Evolutionary conservation across 2,888 invertebrate species (phyloP).

Genomic region (Tortrix viridana): DNA sequence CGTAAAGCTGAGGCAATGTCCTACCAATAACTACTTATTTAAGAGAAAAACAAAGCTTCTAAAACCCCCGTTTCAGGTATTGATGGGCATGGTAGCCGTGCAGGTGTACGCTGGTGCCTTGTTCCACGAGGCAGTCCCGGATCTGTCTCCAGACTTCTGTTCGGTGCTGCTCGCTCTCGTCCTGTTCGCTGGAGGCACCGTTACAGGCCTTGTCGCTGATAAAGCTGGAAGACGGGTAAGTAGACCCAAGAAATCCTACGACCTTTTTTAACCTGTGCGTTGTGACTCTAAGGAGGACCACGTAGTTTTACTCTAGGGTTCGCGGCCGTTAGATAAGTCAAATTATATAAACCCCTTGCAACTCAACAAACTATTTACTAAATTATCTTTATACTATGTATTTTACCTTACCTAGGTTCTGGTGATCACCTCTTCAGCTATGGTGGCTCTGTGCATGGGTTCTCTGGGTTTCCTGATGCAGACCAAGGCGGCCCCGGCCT

Average conservation of each 20-base stretch:
- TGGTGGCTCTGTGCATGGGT: conserved; percentile 58
- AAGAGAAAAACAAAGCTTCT: not conserved
- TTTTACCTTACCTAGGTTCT: conserved; percentile 60
- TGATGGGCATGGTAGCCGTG: conserved; percentile 75
- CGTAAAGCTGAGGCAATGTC: too few relatives aligned
- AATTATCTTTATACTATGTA: not conserved
- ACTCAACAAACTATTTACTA: too few relatives aligned
- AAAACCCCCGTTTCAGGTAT: conserved; percentile 52
- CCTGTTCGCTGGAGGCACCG: conserved; percentile 74
- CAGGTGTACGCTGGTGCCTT: conserved; percentile 81
- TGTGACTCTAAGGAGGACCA: too few relatives aligned
- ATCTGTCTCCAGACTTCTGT: conserved; percentile 75
- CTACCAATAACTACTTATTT: too few relatives aligned
- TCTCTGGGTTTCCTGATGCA: conserved; percentile 64
- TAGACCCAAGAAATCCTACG: not conserved
- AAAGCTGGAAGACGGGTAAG: conserved; percentile 84
- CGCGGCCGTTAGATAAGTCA: too few relatives aligned
- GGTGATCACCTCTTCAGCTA: conserved; percentile 60
- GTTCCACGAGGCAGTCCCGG: conserved; percentile 79
- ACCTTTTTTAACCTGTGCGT: too few relatives aligned
- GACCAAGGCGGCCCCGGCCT: conserved; percentile 57
- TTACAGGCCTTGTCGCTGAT: conserved; percentile 80
- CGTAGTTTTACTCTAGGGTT: too few relatives aligned
- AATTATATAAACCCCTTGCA: too few relatives aligned
- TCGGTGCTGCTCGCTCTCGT: conserved; percentile 85